Percentiles rank a stretch among this genome's conserved stretches.
phyloP scores from a whole-genome alignment of 2,797 vertebrate species.

The Rhabdomys pumilio region DNA sequence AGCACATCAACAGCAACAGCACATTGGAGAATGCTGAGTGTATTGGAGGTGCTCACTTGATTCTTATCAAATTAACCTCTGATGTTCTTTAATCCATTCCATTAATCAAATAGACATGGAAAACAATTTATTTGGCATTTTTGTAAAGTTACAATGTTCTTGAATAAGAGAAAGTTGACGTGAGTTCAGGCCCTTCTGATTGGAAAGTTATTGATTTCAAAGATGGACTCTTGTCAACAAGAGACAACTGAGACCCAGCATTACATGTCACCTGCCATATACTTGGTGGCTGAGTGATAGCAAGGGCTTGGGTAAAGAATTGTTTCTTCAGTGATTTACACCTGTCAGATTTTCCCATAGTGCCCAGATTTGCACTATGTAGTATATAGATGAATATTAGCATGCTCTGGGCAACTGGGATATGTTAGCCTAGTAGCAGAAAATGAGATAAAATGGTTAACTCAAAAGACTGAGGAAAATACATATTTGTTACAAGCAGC shows the following conservation, averaged over 20 bases:
- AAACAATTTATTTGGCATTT: slow-evolving; percentile 17
- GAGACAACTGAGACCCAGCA: neutral
- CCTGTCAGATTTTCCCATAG: neutral
- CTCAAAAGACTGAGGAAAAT: neutral
- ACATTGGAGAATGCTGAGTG: neutral
- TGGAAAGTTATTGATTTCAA: neutral
- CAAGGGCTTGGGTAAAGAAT: neutral
- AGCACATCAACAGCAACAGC: neutral
- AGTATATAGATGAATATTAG: neutral
- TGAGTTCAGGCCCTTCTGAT: neutral
- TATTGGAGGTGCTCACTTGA: neutral
- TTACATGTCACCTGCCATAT: neutral
- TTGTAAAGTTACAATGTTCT: neutral
- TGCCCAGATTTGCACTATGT: neutral
- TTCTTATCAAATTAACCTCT: neutral
- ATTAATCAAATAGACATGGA: neutral
- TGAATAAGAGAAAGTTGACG: neutral
- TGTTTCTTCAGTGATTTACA: neutral
- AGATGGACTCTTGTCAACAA: neutral
- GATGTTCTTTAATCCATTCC: neutral
- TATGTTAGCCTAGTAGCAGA: too few species aligned
- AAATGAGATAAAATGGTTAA: neutral
- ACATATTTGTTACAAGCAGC: neutral
- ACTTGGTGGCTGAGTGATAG: neutral
- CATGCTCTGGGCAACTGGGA: neutral